A percentile compares a stretch with the other conserved stretches of the same genome.
Conservation (phyloP, 1,140 invertebrate genomes). For the Drosophila sturtevanti region DNA sequence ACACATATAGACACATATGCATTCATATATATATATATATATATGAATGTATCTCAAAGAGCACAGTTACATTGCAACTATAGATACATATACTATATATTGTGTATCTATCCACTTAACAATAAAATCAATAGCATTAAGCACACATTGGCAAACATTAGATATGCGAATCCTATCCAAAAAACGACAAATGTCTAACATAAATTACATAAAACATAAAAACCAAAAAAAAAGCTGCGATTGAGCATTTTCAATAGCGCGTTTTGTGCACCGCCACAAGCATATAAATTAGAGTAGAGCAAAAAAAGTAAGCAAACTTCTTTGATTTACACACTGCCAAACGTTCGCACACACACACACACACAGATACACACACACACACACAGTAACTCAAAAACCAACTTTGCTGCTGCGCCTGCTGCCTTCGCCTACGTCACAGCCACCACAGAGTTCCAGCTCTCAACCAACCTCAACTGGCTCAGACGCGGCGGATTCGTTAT, state of each 20-base stretch:
- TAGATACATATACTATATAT: not conserved
- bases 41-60: not conserved
- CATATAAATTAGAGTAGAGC: conserved; percentile 66
- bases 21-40: not conserved
- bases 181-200: conserved; percentile 60
- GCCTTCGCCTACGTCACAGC: conserved; percentile 29
- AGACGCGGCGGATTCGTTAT: conserved; percentile 59
- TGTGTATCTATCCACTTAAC: conserved; percentile 20
- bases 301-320: conserved; percentile 52
- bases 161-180: conserved; percentile 64
- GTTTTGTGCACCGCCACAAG: conserved; percentile 12
- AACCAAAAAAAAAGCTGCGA: conserved; percentile 15
- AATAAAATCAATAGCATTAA: conserved; percentile 49
- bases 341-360: conserved; percentile 4
- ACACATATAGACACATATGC: not conserved
- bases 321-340: conserved; percentile 68
- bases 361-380: conserved; percentile 22
- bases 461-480: conserved; percentile 42
- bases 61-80: too few species aligned
- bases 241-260: conserved; percentile 53
- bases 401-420: not conserved
- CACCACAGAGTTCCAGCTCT: conserved; percentile 29
- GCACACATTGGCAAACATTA: conserved; percentile 40
- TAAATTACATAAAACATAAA: conserved; percentile 59
- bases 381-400: conserved; percentile 1